Conservation (phyloP, 2,888 invertebrate genomes). For the Ochlodes sylvanus region DNA sequence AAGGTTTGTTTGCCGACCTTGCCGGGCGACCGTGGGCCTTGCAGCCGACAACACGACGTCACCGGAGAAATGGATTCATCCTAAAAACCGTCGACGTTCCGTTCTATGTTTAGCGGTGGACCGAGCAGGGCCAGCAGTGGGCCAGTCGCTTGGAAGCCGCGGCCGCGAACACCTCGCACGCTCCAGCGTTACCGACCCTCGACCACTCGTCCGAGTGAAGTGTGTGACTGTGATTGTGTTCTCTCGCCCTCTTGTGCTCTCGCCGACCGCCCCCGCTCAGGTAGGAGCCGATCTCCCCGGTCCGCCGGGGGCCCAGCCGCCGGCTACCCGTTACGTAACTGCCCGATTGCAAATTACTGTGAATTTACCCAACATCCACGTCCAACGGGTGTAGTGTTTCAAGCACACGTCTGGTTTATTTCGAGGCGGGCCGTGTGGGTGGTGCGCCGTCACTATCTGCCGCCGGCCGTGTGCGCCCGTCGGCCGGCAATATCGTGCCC, state of each 20-base stretch:
- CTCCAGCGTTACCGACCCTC: constrained; percentile 76
- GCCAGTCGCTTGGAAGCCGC: constrained; percentile 82
- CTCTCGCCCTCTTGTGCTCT: constrained; percentile 50
- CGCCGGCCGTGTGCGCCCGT: too few species aligned
- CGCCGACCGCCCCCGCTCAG: constrained; percentile 46
- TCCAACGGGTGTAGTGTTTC: constrained; percentile 73
- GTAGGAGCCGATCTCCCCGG: constrained; percentile 42
- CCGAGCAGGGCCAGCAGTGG: constrained; percentile 55
- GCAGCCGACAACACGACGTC: constrained; percentile 55
- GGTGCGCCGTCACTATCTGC: constrained; percentile 46
- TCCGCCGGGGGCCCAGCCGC: constrained; percentile 4
- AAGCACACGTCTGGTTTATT: constrained; percentile 76
- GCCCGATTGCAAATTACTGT: constrained; percentile 43
- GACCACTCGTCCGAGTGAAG: constrained; percentile 81
- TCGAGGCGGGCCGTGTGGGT: constrained; percentile 71
- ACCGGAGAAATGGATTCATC: constrained; percentile 69
- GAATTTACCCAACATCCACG: constrained; percentile 43
- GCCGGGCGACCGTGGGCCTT: constrained; percentile 56
- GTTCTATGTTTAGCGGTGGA: constrained; percentile 73
- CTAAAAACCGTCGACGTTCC: constrained; percentile 53
- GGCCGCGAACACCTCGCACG: constrained; percentile 78
- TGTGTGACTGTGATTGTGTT: constrained; percentile 81
- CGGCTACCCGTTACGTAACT: constrained; percentile 36
- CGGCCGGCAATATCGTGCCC: constrained; percentile 46
- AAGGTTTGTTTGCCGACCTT: constrained; percentile 78